phyloP scores from a whole-genome alignment of 2,797 vertebrate genomes.

The Anguilla anguilla region DNA sequence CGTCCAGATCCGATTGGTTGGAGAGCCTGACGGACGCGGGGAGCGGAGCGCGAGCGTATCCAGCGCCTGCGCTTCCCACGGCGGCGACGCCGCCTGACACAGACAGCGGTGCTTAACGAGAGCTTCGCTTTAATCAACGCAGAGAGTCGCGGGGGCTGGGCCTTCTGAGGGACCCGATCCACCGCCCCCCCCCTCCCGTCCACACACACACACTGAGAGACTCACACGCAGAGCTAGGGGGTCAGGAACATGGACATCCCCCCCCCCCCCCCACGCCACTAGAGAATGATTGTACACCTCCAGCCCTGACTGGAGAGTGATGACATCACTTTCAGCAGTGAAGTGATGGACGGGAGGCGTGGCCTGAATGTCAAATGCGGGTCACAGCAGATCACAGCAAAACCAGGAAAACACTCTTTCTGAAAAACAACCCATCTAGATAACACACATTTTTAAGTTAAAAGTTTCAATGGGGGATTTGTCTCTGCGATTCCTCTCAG shows the following conservation, averaged over 20 bases:
- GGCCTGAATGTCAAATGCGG: background rate
- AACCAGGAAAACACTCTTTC: background rate
- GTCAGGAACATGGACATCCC: no score
- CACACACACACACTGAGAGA: no score
- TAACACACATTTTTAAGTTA: background rate
- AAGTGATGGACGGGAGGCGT: background rate
- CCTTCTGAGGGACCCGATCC: background rate
- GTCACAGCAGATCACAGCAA: background rate
- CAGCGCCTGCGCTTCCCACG: background rate
- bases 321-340: background rate
- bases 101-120: background rate
- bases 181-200: background rate
- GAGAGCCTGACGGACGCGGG: background rate
- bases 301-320: background rate
- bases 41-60: background rate
- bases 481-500: background rate
- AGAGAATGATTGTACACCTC: background rate
- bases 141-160: background rate
- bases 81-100: background rate
- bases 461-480: background rate
- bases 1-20: background rate
- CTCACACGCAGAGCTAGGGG: no score
- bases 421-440: background rate
- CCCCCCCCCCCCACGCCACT: background rate
- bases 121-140: background rate